Evolutionary conservation across 2,888 invertebrate genomes (phyloP).

Genomic region (Ennomos erosarius): DNA sequence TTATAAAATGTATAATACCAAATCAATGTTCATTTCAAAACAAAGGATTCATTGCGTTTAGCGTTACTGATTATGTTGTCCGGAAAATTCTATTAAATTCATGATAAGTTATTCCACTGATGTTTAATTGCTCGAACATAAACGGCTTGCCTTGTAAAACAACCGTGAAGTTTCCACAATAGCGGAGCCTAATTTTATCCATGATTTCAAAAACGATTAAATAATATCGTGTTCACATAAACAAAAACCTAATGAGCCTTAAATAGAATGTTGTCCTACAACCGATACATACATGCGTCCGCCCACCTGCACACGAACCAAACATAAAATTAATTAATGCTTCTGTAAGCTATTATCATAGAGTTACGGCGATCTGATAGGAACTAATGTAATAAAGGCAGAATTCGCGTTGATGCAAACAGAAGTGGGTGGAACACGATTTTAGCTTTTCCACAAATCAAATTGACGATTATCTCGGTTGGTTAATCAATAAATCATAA

Average conservation of each 20-base stretch:
- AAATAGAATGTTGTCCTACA: slow-evolving; percentile 74
- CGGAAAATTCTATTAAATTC: slow-evolving; percentile 6
- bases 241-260: slow-evolving; percentile 59
- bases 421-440: slow-evolving; percentile 33
- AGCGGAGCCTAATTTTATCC: slow-evolving; percentile 31
- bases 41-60: not conserved
- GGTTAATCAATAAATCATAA: slow-evolving; percentile 24
- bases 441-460: slow-evolving; percentile 28
- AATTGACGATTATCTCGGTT: slow-evolving; percentile 19
- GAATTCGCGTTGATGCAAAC: slow-evolving; percentile 31
- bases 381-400: slow-evolving; percentile 46
- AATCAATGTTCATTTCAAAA: not conserved
- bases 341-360: slow-evolving; percentile 67
- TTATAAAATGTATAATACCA: not conserved
- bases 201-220: slow-evolving; percentile 31
- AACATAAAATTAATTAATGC: slow-evolving; percentile 70
- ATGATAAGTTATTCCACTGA: slow-evolving; percentile 12
- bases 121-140: slow-evolving; percentile 14
- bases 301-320: slow-evolving; percentile 57
- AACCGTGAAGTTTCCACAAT: slow-evolving; percentile 24
- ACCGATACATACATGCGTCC: slow-evolving; percentile 56
- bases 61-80: slow-evolving; percentile 4
- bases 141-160: slow-evolving; percentile 23
- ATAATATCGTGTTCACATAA: slow-evolving; percentile 48
- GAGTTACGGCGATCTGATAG: slow-evolving; percentile 60